Base-by-base conservation (phyloP, 2,113 vertebrate genomes). In the Stictonetta naevosa region DNA sequence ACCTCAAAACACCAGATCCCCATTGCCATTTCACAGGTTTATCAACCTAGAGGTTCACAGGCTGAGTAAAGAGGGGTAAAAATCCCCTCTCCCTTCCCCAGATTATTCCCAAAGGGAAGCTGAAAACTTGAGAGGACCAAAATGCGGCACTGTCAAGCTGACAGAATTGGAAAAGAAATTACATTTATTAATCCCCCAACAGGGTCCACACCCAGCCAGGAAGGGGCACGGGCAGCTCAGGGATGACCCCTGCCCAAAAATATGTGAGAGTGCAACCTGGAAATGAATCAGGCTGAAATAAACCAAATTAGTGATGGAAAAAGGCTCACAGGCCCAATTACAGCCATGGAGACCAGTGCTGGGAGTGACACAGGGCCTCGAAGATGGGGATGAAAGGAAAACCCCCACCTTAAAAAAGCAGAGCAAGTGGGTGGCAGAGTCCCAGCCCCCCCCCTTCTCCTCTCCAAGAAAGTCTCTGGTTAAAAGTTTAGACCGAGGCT, bases 191-290 rank as follows among this genome's bases (percentile, higher is more conserved):
- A 55, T 31, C 59, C 31, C 50, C 8, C 36, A 38, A 25, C 46
- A 46, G 0, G 4, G 38, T 53, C 84, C 64, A 42, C n/a, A 50
- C 26, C 67, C 33, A 5, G 0, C 0, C 14, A 28, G 36, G 25
- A 84, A 72, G 11, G 25, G 1, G 15, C 31, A 69, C 29, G 36
- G 10, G 33, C 19, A 73, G 33, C 46, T 74, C 25, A 42, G 21
- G 28, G 38, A 34, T 44, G 73, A 31, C 7, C 25, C 16, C 14
- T 46, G 22, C 34, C 29, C 44, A 29, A 62, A 77, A 92, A 36
- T 3, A 3, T 3, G 34, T 4, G 44, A 56, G 28, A 82, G 5
- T 52, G 6, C 13, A 25, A n/a, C 14, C 20, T 79, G 58, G 33
- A 78, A 74, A 92, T 10, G 8, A 78, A 40, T 13, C 7, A 40